phyloP scores from a whole-genome alignment of 1,140 invertebrate species.

The Formica selysi region DNA sequence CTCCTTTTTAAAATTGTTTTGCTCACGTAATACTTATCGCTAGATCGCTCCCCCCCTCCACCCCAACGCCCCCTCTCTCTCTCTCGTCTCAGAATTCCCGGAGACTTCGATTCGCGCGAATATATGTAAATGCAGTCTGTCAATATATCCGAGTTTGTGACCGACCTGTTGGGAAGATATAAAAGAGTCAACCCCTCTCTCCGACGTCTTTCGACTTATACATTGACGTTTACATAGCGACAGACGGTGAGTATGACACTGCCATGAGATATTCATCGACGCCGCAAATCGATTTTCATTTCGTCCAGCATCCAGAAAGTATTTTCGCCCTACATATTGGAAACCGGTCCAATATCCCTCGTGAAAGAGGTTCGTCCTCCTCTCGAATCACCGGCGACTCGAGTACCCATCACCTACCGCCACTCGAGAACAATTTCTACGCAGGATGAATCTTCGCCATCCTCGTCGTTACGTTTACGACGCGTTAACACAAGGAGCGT shows the following conservation, averaged over 20 bases:
- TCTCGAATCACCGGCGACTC: not conserved
- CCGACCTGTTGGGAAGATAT: conserved; percentile 29
- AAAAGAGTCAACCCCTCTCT: conserved; percentile 43
- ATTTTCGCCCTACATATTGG: conserved; percentile 54
- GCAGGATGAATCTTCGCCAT: not conserved
- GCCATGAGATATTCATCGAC: conserved; percentile 66
- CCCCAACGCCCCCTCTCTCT: not conserved
- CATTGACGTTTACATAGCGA: conserved; percentile 43
- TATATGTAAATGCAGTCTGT: conserved; percentile 56
- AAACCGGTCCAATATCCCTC: conserved; percentile 36
- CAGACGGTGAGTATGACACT: not conserved
- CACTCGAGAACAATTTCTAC: conserved; percentile 8
- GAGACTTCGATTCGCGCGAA: conserved; percentile 34
- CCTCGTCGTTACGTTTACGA: not conserved
- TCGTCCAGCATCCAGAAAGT: conserved; percentile 36
- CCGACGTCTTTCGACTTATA: conserved; percentile 39
- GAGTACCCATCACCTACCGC: not conserved
- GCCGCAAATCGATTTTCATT: conserved; percentile 64
- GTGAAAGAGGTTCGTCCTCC: conserved; percentile 12
- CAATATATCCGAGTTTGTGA: conserved; percentile 63
- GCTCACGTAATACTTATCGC: not conserved
- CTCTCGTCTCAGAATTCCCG: not conserved
- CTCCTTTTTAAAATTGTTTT: conserved; percentile 8
- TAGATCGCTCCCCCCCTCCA: not conserved
- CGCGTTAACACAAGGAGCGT: conserved; percentile 8